Evolutionary conservation across 2,888 invertebrate species (phyloP).

Genomic region (Watsonalla binaria): DNA sequence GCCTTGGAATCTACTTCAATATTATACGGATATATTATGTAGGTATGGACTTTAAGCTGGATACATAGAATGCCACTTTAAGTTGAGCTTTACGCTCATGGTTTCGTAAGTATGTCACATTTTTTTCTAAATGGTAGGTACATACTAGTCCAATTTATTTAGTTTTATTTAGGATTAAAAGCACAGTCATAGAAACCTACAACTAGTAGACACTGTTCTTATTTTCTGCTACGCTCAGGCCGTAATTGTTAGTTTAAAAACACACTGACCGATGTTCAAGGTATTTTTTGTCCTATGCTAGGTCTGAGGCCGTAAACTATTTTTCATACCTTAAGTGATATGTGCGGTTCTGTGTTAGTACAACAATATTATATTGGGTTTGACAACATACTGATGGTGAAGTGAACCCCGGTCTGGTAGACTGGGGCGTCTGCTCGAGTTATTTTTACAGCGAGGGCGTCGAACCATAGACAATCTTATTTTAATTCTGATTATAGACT

Average conservation of each 20-base stretch:
- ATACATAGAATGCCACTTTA: conserved; percentile 3
- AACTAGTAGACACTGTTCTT: too few relatives aligned
- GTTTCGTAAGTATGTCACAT: background rate
- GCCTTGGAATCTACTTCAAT: conserved; percentile 47
- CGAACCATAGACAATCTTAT: conserved; percentile 24
- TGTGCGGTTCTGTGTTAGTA: too few relatives aligned
- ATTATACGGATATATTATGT: conserved; percentile 17
- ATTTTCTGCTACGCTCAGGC: too few relatives aligned
- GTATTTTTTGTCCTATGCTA: too few relatives aligned
- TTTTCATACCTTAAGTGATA: too few relatives aligned
- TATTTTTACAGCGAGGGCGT: conserved; percentile 40
- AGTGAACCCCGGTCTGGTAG: conserved; percentile 1
- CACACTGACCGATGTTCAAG: too few relatives aligned
- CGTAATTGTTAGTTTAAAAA: too few relatives aligned
- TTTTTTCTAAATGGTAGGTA: background rate
- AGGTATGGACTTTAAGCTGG: conserved; percentile 5
- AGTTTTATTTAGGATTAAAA: too few relatives aligned
- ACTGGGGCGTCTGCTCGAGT: conserved; percentile 16
- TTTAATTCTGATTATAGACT: conserved; percentile 15
- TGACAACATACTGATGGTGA: background rate
- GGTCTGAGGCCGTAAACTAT: too few relatives aligned
- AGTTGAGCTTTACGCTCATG: background rate
- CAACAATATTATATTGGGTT: background rate
- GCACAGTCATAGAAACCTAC: too few relatives aligned
- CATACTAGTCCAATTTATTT: too few relatives aligned